Evolutionary conservation across 2,888 invertebrate genomes (phyloP), one percentile per base, ranked within the genome.

Genomic region (Zhuqinia jingwanae): DNA sequence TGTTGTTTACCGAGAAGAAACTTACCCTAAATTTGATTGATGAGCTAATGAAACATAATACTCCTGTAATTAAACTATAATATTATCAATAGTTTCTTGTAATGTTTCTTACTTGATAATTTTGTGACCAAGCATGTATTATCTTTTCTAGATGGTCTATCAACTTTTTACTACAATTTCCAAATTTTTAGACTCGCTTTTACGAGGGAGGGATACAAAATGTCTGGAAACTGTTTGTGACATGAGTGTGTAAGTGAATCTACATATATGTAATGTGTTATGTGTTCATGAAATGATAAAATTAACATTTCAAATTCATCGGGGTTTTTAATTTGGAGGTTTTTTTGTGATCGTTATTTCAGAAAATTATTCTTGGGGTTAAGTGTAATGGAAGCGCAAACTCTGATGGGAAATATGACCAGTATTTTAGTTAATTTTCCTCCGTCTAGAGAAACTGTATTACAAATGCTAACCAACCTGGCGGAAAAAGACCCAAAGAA

Each of bases 71-170:
- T 50, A 27, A 47, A 42, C 3, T 11, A 27, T 20, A 78, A n/a
- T n/a, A n/a, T n/a, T n/a, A n/a, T n/a, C n/a, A n/a, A n/a, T n/a
- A n/a, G n/a, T n/a, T n/a, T n/a, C n/a, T n/a, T n/a, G n/a, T n/a
- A n/a, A n/a, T n/a, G n/a, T n/a, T n/a, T n/a, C n/a, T n/a, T n/a
- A n/a, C n/a, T n/a, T n/a, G n/a, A n/a, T n/a, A n/a, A n/a, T n/a
- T n/a, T n/a, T n/a, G n/a, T n/a, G n/a, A n/a, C n/a, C n/a, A n/a
- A n/a, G n/a, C n/a, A n/a, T n/a, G n/a, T n/a, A n/a, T n/a, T n/a
- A n/a, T n/a, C n/a, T n/a, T n/a, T n/a, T n/a, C n/a, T 50, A 88
- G 88, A 87, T 89, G 25, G 36, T 89, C 15, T 63, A 85, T 22
- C 81, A 88, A 42, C 65, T 89, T 13, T 88, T 89, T 50, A 8